Conservation (phyloP, 2,113 vertebrate genomes). For the Castor canadensis region DNA sequence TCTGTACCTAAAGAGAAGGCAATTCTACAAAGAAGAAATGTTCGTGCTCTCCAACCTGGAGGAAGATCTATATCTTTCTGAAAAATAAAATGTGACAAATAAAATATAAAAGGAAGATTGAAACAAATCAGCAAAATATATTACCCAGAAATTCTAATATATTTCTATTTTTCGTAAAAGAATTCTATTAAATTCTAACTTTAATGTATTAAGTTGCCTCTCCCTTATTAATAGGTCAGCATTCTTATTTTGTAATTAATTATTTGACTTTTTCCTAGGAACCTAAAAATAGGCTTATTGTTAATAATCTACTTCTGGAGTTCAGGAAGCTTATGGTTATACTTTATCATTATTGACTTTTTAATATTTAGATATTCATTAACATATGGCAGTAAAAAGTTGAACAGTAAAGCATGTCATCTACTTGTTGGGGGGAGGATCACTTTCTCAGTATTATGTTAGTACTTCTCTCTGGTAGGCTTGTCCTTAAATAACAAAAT, state of each 20-base stretch:
- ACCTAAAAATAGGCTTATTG: neutral
- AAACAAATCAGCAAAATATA: neutral
- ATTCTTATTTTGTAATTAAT: conserved; percentile 44
- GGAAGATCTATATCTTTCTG: neutral
- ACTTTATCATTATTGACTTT: conserved; percentile 36
- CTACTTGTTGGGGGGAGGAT: neutral
- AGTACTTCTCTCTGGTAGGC: neutral
- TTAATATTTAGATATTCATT: conserved; percentile 45
- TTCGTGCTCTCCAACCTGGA: neutral
- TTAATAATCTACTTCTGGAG: neutral
- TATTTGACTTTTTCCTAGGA: neutral
- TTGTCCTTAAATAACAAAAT: neutral
- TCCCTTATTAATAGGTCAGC: neutral
- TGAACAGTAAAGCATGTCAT: neutral
- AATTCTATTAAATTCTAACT: neutral
- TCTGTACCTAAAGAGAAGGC: neutral
- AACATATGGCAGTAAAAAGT: neutral
- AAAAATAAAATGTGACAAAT: conserved; percentile 6
- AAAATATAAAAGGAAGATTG: neutral
- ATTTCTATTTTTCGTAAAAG: neutral
- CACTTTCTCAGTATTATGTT: neutral
- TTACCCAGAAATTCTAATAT: neutral
- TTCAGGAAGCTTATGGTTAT: neutral
- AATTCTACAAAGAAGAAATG: neutral
- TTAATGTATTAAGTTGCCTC: neutral